Evolutionary conservation across 2,113 vertebrate species (phyloP).

Genomic region (Bombycilla garrulus): DNA sequence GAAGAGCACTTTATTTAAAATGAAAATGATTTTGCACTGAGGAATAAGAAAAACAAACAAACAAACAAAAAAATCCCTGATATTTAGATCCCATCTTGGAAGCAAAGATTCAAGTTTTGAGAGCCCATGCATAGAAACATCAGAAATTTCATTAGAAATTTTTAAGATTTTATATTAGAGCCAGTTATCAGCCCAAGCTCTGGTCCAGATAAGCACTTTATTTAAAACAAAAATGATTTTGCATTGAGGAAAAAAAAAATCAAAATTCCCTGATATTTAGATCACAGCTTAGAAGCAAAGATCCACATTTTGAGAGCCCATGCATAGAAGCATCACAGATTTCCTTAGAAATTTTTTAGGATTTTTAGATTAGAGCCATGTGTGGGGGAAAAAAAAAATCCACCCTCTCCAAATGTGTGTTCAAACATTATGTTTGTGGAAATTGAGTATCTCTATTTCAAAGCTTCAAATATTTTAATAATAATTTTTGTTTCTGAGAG

Average conservation of each 20-base stretch:
- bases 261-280: not conserved
- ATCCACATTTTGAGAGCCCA: not conserved
- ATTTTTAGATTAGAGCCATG: not conserved
- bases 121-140: too few species aligned
- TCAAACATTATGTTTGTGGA: constrained; percentile 42
- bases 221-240: not conserved
- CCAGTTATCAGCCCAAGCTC: not conserved
- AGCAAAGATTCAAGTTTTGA: too few species aligned
- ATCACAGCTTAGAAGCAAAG: not conserved
- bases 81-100: too few species aligned
- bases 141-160: too few species aligned
- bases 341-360: not conserved
- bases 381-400: not conserved
- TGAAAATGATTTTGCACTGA: not conserved
- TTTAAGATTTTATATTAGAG: too few species aligned
- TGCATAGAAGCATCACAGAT: not conserved
- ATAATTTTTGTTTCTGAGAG: constrained; percentile 1
- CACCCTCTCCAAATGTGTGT: not conserved
- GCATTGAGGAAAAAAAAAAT: rapidly evolving
- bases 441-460: not conserved
- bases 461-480: constrained; percentile 1
- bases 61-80: too few species aligned
- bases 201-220: rapidly evolving
- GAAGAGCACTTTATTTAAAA: not conserved
- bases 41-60: not conserved